Conservation (phyloP, 2,113 vertebrate genomes). For the Pongo abelii region DNA sequence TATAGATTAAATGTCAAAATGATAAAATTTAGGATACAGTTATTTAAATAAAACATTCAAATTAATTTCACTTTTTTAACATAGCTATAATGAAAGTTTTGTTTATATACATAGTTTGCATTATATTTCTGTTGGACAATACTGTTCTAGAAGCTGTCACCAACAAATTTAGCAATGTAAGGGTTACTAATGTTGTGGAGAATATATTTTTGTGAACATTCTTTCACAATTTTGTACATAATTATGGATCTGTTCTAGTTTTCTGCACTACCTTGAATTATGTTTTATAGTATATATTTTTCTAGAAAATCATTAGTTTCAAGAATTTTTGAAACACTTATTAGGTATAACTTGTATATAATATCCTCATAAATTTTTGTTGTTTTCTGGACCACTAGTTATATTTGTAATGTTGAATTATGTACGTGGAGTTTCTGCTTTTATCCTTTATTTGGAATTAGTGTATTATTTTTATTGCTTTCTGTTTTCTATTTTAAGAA, state of each 20-base stretch:
- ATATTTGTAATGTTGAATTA: not conserved
- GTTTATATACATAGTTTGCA: not conserved
- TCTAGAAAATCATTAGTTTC: not conserved
- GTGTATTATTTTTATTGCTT: not conserved
- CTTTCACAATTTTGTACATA: not conserved
- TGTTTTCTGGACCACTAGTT: not conserved
- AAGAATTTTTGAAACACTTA: not conserved
- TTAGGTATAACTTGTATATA: not conserved
- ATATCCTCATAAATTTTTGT: not conserved
- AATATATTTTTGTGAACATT: not conserved
- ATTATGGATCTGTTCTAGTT: not conserved
- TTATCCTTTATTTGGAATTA: not conserved
- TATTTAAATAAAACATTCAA: not conserved
- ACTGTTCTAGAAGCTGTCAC: not conserved
- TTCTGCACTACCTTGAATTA: not conserved
- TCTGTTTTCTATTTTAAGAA: not conserved
- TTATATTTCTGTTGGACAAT: not conserved
- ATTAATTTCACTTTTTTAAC: not conserved
- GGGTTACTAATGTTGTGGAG: not conserved
- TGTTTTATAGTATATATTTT: not conserved
- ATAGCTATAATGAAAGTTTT: not conserved
- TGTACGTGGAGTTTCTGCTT: not conserved
- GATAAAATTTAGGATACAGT: not conserved
- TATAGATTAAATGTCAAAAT: not conserved
- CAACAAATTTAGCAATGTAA: not conserved